Evolutionary conservation across 2,888 invertebrate genomes (phyloP).

Genomic region (Chrysomela aeneicollis): DNA sequence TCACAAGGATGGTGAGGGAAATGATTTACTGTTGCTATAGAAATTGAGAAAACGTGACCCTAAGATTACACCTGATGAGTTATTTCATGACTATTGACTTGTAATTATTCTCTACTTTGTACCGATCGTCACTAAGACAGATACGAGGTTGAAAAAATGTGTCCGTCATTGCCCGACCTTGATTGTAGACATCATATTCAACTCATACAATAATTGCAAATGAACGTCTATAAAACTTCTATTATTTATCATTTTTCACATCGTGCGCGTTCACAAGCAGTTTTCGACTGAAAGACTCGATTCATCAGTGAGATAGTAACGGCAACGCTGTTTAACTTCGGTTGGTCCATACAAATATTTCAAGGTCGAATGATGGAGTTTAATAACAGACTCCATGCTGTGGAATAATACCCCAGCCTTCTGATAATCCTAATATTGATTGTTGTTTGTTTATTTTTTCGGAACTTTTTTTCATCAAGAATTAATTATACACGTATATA

Average conservation of each 20-base stretch:
- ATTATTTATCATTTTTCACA: conserved; percentile 9
- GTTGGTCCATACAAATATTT: conserved; percentile 55
- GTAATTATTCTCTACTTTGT: conserved; percentile 1
- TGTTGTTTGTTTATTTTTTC: conserved; percentile 1
- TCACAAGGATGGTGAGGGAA: neutral
- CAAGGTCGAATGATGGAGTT: conserved; percentile 55
- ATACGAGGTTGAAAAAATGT: conserved; percentile 11
- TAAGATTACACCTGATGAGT: conserved; percentile 1
- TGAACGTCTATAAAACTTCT: neutral
- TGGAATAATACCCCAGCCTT: neutral
- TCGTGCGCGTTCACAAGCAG: conserved; percentile 2
- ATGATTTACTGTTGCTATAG: conserved; percentile 4
- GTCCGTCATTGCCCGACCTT: conserved; percentile 24
- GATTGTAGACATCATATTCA: conserved; percentile 12
- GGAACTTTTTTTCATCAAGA: neutral
- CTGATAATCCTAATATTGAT: neutral
- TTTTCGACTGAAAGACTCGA: neutral
- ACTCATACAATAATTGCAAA: conserved; percentile 29
- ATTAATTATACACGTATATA: neutral
- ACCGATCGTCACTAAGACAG: neutral
- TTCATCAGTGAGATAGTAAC: conserved; percentile 13
- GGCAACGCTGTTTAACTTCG: conserved; percentile 45
- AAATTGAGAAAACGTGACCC: conserved; percentile 14
- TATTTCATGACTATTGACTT: conserved; percentile 9
- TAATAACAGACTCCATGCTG: conserved; percentile 46